Conservation (phyloP, 2,797 vertebrate species). For the Erethizon dorsatum region DNA sequence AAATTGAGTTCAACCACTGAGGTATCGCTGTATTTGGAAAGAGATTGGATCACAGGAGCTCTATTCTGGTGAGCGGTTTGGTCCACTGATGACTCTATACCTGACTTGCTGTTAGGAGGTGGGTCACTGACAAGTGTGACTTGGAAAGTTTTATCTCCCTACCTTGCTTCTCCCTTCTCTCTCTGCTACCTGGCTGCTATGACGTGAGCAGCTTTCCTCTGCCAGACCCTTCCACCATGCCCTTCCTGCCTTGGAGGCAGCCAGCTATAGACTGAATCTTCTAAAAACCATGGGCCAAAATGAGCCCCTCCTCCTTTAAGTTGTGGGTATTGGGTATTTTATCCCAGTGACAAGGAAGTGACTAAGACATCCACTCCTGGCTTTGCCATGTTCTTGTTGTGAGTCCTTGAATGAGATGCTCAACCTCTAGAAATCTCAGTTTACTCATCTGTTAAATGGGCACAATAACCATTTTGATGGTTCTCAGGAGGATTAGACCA, state of each 20-base stretch:
- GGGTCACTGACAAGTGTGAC: background rate
- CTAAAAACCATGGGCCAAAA: background rate
- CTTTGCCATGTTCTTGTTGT: background rate
- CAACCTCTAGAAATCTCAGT: background rate
- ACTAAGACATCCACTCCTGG: background rate
- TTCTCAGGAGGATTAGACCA: background rate
- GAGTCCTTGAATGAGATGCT: background rate
- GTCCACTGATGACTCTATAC: background rate
- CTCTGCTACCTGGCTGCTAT: background rate
- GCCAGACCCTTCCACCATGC: background rate
- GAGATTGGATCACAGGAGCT: background rate
- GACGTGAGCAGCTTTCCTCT: background rate
- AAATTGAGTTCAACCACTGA: background rate
- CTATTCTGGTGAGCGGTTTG: background rate
- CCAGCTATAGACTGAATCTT: background rate
- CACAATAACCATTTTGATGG: background rate
- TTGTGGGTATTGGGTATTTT: background rate
- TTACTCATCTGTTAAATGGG: constrained; percentile 34
- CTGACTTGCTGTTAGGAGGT: background rate
- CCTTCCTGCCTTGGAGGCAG: background rate
- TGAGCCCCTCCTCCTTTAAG: background rate
- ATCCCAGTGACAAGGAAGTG: background rate
- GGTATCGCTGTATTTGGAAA: background rate
- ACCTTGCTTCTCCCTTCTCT: background rate
- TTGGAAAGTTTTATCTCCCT: background rate